phyloP scores from a whole-genome alignment of 1,140 invertebrate genomes.

The Orchesella cincta region DNA sequence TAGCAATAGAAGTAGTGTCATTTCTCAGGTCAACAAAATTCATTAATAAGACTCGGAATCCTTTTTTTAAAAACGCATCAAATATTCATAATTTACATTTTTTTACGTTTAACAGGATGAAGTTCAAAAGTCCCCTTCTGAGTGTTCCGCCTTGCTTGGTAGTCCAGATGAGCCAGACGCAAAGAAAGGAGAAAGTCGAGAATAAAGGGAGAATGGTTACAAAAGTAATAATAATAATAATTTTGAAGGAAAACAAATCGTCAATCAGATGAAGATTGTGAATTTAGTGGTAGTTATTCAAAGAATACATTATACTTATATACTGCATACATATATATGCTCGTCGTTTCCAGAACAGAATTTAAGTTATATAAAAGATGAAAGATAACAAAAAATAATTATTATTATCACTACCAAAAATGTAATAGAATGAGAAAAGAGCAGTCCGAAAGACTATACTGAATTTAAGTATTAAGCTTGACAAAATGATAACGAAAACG shows the following conservation, averaged over 20 bases:
- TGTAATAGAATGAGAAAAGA: not conserved
- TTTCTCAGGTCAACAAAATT: constrained; percentile 57
- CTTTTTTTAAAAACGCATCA: too few relatives aligned
- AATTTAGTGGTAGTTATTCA: constrained; percentile 5
- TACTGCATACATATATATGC: not conserved
- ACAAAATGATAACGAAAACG: not conserved
- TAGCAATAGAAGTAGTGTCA: constrained; percentile 62
- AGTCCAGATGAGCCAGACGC: constrained; percentile 9
- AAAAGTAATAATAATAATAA: too few relatives aligned
- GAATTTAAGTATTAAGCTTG: not conserved
- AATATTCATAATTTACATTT: too few relatives aligned
- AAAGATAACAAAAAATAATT: not conserved
- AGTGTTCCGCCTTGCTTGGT: constrained; percentile 24
- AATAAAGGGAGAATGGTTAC: not conserved
- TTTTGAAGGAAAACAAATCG: too few relatives aligned
- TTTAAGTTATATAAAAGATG: not conserved
- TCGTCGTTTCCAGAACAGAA: not conserved
- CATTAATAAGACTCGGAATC: too few relatives aligned
- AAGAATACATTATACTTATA: not conserved
- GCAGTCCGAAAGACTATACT: too few relatives aligned
- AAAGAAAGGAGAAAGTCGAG: not conserved
- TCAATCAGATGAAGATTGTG: not conserved
- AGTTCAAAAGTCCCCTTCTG: constrained; percentile 27
- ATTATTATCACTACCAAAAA: not conserved
- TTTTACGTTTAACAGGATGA: constrained; percentile 1